A percentile compares a stretch with the other conserved stretches of the same genome.
These are phyloP conservation scores for Drosophila nebulosa DNA, from an alignment of 1,140 invertebrate species.

Conservation along the genomic window DNA sequence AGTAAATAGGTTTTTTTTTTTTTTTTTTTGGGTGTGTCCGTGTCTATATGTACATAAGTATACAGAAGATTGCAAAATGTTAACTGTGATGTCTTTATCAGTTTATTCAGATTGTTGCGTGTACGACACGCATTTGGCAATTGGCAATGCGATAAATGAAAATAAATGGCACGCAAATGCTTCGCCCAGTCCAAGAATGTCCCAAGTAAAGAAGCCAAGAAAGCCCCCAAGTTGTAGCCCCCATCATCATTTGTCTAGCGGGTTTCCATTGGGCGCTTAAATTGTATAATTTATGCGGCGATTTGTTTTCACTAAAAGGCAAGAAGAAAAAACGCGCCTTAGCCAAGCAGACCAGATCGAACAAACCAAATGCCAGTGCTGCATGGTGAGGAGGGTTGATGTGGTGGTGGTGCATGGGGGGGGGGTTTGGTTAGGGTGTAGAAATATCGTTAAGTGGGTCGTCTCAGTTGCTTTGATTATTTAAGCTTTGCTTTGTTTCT, in stretches of 20 bases:
- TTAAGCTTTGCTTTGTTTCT: slow-evolving; percentile 12
- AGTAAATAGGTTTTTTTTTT: too few species aligned
- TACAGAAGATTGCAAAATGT: slow-evolving; percentile 1
- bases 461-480: neutral
- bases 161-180: slow-evolving; percentile 57
- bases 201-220: neutral
- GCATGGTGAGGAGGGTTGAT: too few species aligned
- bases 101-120: neutral
- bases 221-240: neutral
- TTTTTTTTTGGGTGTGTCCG: neutral
- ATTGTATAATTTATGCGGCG: slow-evolving; percentile 58
- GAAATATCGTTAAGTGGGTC: slow-evolving; percentile 1
- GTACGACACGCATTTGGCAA: neutral
- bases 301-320: slow-evolving; percentile 47
- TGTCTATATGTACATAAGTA: neutral
- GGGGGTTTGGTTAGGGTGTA: neutral
- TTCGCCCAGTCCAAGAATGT: neutral
- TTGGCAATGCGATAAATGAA: slow-evolving; percentile 52
- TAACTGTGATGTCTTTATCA: slow-evolving; percentile 25
- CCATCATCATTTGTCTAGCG: slow-evolving; percentile 50
- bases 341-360: neutral
- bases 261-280: slow-evolving; percentile 31
- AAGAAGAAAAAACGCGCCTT: neutral
- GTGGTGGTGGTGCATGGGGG: neutral
- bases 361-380: neutral